Evolutionary conservation across 2,888 invertebrate genomes (phyloP).

Genomic region (Drosophila anceps): DNA sequence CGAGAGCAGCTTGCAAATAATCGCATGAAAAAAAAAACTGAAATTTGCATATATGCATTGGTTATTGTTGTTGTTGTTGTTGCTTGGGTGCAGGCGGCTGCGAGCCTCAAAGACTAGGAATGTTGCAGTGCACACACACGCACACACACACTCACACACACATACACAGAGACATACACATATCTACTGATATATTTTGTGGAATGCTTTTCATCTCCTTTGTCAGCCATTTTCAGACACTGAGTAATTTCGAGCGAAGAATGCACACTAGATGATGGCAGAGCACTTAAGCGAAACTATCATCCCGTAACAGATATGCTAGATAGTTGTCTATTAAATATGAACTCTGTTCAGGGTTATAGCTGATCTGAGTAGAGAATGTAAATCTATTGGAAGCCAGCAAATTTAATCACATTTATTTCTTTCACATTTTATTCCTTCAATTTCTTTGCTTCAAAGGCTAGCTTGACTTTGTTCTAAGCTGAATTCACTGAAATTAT

Average conservation of each 20-base stretch:
- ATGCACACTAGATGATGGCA: conserved; percentile 30
- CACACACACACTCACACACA: conserved; percentile 2
- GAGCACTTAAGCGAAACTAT: conserved; percentile 35
- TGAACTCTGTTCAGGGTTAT: not conserved
- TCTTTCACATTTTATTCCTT: not conserved
- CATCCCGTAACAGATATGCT: conserved; percentile 27
- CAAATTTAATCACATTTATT: not conserved
- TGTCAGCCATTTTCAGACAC: conserved; percentile 52
- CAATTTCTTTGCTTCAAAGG: not conserved
- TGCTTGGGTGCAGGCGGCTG: conserved; percentile 34
- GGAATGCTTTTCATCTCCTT: conserved; percentile 48
- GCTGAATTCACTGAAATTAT: not conserved
- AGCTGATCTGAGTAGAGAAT: not conserved
- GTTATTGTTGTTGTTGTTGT: conserved; percentile 46
- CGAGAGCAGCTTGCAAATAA: conserved; percentile 55
- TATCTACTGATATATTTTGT: conserved; percentile 9
- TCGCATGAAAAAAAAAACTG: conserved; percentile 58
- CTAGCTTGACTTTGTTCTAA: not conserved
- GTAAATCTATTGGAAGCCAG: not conserved
- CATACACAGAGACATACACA: not conserved
- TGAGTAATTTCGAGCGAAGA: conserved; percentile 20
- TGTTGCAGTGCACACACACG: conserved; percentile 20
- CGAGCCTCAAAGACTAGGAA: conserved; percentile 31
- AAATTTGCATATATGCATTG: conserved; percentile 79
- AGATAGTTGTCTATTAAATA: conserved; percentile 29